phyloP scores from a whole-genome alignment of 2,113 vertebrate genomes.

The Pollachius pollachius region DNA sequence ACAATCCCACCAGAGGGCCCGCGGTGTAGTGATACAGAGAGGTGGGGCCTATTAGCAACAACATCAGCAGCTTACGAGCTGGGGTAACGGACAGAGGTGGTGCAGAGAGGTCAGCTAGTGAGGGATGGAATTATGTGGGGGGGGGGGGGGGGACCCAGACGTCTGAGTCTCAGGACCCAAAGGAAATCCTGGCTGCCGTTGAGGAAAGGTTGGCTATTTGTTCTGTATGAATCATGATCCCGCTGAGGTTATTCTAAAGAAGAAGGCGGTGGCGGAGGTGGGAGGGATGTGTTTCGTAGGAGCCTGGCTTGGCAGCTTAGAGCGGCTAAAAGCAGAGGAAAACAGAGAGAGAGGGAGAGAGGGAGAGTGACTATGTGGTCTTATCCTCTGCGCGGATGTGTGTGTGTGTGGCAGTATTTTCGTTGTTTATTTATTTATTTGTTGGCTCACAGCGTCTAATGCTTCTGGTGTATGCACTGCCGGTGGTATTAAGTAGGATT shows the following conservation, averaged over 20 bases:
- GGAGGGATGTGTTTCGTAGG: too few relatives aligned
- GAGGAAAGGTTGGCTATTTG: background rate
- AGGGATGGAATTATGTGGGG: background rate
- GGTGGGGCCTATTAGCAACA: too few relatives aligned
- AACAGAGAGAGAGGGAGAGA: background rate
- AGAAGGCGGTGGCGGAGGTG: too few relatives aligned
- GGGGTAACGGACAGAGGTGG: background rate
- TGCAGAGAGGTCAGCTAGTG: background rate
- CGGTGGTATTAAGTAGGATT: background rate
- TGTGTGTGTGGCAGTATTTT: background rate
- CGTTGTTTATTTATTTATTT: background rate
- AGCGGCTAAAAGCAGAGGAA: background rate
- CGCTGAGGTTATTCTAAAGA: too few relatives aligned
- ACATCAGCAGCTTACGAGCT: too few relatives aligned
- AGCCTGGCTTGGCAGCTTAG: background rate
- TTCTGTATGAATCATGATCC: background rate
- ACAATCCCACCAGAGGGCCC: too few relatives aligned
- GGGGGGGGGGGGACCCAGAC: background rate
- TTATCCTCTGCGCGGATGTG: background rate
- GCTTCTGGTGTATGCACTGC: background rate
- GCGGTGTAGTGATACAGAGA: too few relatives aligned
- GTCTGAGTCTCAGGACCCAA: background rate
- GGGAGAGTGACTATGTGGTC: background rate
- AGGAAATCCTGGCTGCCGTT: background rate
- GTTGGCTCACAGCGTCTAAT: background rate